phyloP scores from a whole-genome alignment of 1,140 invertebrate species.

The Macrobrachium nipponense region DNA sequence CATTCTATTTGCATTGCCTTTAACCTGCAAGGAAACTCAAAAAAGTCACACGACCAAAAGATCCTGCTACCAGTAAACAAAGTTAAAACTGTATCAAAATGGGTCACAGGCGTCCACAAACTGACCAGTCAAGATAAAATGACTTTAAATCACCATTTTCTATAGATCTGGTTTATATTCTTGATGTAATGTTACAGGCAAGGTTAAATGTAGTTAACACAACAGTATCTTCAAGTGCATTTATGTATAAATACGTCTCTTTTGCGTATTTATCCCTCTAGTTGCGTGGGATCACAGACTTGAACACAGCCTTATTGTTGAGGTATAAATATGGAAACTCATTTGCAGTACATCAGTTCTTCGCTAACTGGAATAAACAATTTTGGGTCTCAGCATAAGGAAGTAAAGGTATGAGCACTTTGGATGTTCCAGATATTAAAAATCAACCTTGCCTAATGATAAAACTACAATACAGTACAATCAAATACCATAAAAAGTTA shows the following conservation, averaged over 20 bases:
- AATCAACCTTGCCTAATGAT: too few species aligned
- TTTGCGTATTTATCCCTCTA: constrained; percentile 62
- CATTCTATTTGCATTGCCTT: too few species aligned
- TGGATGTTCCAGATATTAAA: too few species aligned
- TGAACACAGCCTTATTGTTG: constrained; percentile 65
- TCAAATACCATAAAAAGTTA: too few species aligned
- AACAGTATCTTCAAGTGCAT: constrained; percentile 60
- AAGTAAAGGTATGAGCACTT: constrained; percentile 1
- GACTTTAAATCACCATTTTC: too few species aligned
- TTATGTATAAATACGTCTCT: constrained; percentile 57
- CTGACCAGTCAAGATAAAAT: constrained; percentile 26
- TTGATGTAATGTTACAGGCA: constrained; percentile 49
- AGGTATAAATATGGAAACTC: constrained; percentile 64
- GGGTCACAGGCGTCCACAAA: constrained; percentile 48
- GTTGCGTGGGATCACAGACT: constrained; percentile 65
- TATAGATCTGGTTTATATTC: constrained; percentile 31
- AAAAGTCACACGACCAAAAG: not conserved
- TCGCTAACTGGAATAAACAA: constrained; percentile 47
- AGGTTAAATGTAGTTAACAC: constrained; percentile 56
- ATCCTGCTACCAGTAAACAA: constrained; percentile 22
- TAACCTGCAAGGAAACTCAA: too few species aligned
- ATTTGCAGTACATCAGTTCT: constrained; percentile 48
- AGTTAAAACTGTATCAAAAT: constrained; percentile 31
- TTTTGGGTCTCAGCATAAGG: constrained; percentile 23
- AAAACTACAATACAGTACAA: too few species aligned